Evolutionary conservation across 2,888 invertebrate genomes (phyloP).

Genomic region (Ormyrus pomaceus): DNA sequence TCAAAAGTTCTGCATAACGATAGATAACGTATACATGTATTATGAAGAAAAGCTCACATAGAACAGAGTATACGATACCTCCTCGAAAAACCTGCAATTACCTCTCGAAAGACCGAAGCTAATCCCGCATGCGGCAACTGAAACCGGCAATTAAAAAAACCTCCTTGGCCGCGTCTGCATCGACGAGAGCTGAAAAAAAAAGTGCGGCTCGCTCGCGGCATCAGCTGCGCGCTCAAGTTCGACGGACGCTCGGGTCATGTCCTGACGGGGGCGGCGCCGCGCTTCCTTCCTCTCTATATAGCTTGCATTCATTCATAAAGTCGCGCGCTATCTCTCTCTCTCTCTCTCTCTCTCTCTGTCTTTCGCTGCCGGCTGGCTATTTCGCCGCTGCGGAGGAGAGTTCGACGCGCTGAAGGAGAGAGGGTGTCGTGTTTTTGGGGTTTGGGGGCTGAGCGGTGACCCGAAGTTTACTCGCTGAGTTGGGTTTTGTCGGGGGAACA

Average conservation of each 20-base stretch:
- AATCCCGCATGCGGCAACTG: too few species aligned
- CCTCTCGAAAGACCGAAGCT: too few species aligned
- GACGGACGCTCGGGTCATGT: slow-evolving; percentile 17
- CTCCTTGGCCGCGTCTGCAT: background rate
- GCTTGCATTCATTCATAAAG: slow-evolving; percentile 45
- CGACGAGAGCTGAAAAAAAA: background rate
- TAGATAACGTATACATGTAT: too few species aligned
- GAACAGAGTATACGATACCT: too few species aligned
- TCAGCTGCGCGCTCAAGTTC: background rate
- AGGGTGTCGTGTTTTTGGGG: too few species aligned
- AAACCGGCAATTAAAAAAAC: background rate
- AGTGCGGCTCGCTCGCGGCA: background rate
- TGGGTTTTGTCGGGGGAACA: too few species aligned
- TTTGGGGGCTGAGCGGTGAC: too few species aligned
- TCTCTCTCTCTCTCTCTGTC: slow-evolving; percentile 5
- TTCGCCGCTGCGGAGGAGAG: background rate
- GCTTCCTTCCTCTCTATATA: slow-evolving; percentile 10
- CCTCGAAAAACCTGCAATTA: too few species aligned
- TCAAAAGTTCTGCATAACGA: too few species aligned
- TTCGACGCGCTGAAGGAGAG: background rate
- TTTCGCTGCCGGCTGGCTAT: background rate
- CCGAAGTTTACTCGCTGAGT: too few species aligned
- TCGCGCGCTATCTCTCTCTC: background rate
- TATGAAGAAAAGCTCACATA: too few species aligned
- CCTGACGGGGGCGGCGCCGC: slow-evolving; percentile 1